Conservation (phyloP, 1,140 invertebrate species). For the Branchinecta lindahli region DNA sequence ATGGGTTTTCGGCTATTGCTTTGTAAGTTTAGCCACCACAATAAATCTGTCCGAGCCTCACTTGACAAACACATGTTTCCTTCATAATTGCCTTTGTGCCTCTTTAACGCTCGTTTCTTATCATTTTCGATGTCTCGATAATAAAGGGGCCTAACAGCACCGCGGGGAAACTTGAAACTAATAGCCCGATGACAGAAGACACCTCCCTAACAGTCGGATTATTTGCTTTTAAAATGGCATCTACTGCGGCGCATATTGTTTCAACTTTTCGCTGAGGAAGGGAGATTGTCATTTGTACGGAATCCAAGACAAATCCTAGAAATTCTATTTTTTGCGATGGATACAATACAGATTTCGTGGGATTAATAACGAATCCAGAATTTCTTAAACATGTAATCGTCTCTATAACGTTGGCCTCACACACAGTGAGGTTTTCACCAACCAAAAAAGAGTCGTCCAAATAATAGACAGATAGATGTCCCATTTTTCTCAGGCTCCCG, state of each 20-base stretch:
- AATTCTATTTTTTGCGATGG: constrained; percentile 20
- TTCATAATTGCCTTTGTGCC: not conserved
- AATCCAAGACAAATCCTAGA: constrained; percentile 22
- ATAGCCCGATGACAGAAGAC: too few species aligned
- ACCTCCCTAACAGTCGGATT: too few species aligned
- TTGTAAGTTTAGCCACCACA: too few species aligned
- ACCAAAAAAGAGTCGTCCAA: constrained; percentile 16
- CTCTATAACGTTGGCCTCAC: constrained; percentile 10
- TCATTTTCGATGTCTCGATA: not conserved
- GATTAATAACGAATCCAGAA: constrained; percentile 22
- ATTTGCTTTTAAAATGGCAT: too few species aligned
- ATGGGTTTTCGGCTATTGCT: not conserved
- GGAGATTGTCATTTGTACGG: constrained; percentile 20
- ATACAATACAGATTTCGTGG: constrained; percentile 21
- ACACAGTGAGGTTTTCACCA: constrained; percentile 12
- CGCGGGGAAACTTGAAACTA: constrained; percentile 11
- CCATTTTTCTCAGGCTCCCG: constrained; percentile 17
- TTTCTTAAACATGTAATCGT: constrained; percentile 17
- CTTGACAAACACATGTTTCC: not conserved
- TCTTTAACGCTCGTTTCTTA: not conserved
- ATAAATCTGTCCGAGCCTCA: not conserved
- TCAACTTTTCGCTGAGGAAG: constrained; percentile 18
- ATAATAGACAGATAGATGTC: constrained; percentile 17
- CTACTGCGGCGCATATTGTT: too few species aligned
- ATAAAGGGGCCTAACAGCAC: not conserved